Evolutionary conservation across 2,113 vertebrate species (phyloP).

Genomic region (Baryphthengus martii): DNA sequence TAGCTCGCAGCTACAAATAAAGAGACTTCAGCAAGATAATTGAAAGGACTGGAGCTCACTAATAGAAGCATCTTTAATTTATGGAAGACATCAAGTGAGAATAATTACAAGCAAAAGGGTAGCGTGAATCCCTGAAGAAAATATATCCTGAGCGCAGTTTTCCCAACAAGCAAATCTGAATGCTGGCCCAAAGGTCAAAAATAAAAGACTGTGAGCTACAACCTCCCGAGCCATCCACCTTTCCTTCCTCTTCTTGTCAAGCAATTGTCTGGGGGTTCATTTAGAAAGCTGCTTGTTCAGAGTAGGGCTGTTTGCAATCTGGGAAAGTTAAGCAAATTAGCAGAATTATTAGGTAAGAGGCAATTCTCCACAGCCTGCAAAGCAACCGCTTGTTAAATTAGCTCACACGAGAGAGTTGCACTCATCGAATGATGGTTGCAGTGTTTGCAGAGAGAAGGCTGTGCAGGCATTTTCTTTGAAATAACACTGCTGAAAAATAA

Average conservation of each 20-base stretch:
- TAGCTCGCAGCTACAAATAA: neutral
- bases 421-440: constrained; percentile 9
- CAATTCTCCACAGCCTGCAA: constrained; percentile 65
- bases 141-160: neutral
- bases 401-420: constrained; percentile 48
- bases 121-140: constrained; percentile 43
- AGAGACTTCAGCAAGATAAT: neutral
- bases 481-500: neutral
- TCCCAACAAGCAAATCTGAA: constrained; percentile 29
- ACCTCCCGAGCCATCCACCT: neutral
- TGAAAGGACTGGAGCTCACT: constrained; percentile 12
- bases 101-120: constrained; percentile 47
- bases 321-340: constrained; percentile 61
- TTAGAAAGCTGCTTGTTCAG: constrained; percentile 25
- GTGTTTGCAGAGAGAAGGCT: constrained; percentile 24
- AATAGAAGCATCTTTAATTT: constrained; percentile 57
- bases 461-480: constrained; percentile 13
- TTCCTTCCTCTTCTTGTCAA: neutral
- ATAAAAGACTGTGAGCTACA: constrained; percentile 15
- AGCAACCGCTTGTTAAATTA: constrained; percentile 62
- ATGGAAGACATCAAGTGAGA: constrained; percentile 38
- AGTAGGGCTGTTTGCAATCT: constrained; percentile 28
- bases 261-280: constrained; percentile 21
- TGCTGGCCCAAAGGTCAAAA: constrained; percentile 49
- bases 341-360: constrained; percentile 65